Evolutionary conservation across 2,888 invertebrate species (phyloP).

Genomic region (Xylophagus ater): DNA sequence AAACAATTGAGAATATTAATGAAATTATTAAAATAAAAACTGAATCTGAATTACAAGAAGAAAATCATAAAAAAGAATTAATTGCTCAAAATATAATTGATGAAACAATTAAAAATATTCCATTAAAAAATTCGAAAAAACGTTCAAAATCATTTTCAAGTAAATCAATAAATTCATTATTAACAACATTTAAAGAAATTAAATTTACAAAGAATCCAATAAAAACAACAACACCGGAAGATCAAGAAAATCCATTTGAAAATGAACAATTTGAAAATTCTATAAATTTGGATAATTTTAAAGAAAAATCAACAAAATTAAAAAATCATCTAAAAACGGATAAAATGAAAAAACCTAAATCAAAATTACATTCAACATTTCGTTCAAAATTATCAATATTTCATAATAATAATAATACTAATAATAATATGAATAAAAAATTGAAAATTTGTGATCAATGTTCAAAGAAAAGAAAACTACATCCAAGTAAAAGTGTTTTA

Average conservation of each 20-base stretch:
- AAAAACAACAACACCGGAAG: constrained; percentile 4
- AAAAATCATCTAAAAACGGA: constrained; percentile 19
- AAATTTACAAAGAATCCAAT: constrained; percentile 32
- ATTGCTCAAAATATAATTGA: too few relatives aligned
- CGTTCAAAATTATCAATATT: constrained; percentile 29
- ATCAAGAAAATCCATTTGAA: too few relatives aligned
- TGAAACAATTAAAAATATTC: too few relatives aligned
- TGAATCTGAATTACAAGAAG: too few relatives aligned
- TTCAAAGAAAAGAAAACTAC: constrained; percentile 33
- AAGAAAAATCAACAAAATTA: constrained; percentile 36
- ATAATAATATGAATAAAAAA: too few relatives aligned
- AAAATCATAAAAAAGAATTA: too few relatives aligned
- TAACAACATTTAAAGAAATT: constrained; percentile 33
- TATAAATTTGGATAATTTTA: constrained; percentile 23
- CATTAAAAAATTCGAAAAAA: constrained; percentile 29
- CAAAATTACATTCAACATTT: constrained; percentile 34
- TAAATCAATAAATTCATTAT: constrained; percentile 32
- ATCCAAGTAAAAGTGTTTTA: constrained; percentile 33
- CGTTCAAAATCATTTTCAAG: constrained; percentile 37
- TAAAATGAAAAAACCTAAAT: constrained; percentile 5
- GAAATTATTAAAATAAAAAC: too few relatives aligned
- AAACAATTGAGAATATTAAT: not conserved
- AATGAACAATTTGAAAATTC: constrained; percentile 21
- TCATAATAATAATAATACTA: constrained; percentile 16
- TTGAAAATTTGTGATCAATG: constrained; percentile 32